A percentile compares a stretch with the other conserved stretches of the same genome.
Conservation (phyloP, 2,797 vertebrate genomes). For the Mallotus villosus region DNA sequence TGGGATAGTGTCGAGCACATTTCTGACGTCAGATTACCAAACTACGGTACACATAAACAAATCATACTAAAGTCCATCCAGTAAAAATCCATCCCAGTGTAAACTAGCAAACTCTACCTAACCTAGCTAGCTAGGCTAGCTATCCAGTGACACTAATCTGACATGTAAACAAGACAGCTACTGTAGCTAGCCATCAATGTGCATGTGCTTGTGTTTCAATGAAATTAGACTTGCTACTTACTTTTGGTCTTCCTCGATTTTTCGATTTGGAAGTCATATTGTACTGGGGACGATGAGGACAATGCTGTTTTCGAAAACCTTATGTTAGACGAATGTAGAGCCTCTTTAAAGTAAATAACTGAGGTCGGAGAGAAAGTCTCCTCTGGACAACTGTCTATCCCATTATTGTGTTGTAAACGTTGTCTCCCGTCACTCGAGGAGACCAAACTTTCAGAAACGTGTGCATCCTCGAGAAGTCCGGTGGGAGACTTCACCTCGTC, state of each 20-base stretch:
- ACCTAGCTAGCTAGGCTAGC: neutral
- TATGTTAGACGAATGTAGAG: slow-evolving; percentile 68
- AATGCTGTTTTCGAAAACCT: slow-evolving; percentile 52
- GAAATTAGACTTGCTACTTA: slow-evolving; percentile 49
- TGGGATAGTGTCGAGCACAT: too few relatives aligned
- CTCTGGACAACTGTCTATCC: slow-evolving; percentile 66
- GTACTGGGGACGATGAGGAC: slow-evolving; percentile 50
- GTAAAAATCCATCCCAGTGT: too few relatives aligned
- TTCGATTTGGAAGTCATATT: slow-evolving; percentile 73
- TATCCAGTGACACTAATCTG: too few relatives aligned
- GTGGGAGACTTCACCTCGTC: slow-evolving; percentile 27
- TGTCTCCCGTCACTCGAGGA: slow-evolving; percentile 27
- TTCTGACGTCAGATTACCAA: too few relatives aligned
- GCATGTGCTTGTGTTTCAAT: neutral
- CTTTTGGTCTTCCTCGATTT: slow-evolving; percentile 67
- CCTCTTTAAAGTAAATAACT: slow-evolving; percentile 80
- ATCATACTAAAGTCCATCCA: too few relatives aligned
- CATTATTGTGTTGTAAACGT: slow-evolving; percentile 60
- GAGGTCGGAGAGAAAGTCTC: slow-evolving; percentile 77
- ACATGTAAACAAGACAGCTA: neutral
- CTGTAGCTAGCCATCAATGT: too few relatives aligned
- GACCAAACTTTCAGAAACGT: slow-evolving; percentile 49
- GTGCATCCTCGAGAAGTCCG: slow-evolving; percentile 24
- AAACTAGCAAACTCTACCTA: neutral
- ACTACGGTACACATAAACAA: too few relatives aligned